Evolutionary conservation across 2,113 vertebrate genomes (phyloP), one percentile per base, ranked within the genome.

Genomic region (Atractosteus spatula): DNA sequence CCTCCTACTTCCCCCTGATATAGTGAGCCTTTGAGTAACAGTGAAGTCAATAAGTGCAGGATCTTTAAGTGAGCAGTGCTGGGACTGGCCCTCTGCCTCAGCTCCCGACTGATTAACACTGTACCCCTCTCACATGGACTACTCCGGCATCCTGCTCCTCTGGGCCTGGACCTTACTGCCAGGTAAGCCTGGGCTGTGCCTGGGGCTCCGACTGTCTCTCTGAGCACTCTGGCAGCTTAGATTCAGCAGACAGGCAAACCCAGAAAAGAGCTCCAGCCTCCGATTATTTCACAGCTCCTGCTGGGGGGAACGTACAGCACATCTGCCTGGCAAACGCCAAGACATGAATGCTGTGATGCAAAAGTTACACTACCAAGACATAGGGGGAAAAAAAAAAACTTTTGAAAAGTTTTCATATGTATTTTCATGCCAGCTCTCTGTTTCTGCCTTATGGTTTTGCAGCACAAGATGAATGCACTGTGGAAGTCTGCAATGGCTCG

Each of bases 1-100:
- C 89, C 96, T 95, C 96, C 97, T 93, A 91, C 94, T 93, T 90
- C 84, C 83, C 89, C 84, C 51, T 78, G 84, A 89, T 90, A 89
- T 90, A 93, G 89, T 88, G 88, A 92, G 85, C 80, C 63, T 79
- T 90, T 87, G 78, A 88, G 88, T 84, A 79, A 74, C 80, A 78
- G 80, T 78, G 42, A 74, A 85, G 78, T 87, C 90, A 84, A 88
- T 88, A 89, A 91, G 91, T 84, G 87, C 81, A 74, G 78, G 90
- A 86, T 88, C 79, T 76, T 81, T 83, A 88, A 70, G 80, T 41
- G 71, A 77, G 76, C 41, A 63, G 80, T 80, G 84, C 91, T 86
- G 82, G 84, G 82, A 90, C 90, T 85, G 70, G 80, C 85, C 83
- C 83, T 87, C 77, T 77, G 85, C 86, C 88, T 76, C 76, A 71